These are phyloP conservation scores for Etheostoma spectabile DNA, from an alignment of 2,113 vertebrate species.

Conservation along the genomic window DNA sequence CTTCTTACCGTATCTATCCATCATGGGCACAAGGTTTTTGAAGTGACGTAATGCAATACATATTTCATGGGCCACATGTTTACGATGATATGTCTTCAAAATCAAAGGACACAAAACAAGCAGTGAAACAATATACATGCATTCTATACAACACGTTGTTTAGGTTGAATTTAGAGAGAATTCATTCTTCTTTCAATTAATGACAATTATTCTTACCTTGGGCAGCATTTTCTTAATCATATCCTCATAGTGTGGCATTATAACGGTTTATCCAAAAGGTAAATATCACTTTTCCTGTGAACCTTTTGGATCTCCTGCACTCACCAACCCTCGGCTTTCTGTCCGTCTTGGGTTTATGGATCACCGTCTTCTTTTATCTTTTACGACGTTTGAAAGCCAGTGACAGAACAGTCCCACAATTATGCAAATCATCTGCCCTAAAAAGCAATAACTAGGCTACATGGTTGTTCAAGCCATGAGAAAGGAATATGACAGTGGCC, in stretches of 20 bases:
- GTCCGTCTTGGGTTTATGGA: constrained; percentile 32
- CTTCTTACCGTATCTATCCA: constrained; percentile 90
- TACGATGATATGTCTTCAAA: constrained; percentile 88
- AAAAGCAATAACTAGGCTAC: constrained; percentile 13
- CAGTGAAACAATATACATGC: not conserved
- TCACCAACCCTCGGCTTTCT: accelerated
- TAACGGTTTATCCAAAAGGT: not conserved
- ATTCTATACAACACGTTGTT: not conserved
- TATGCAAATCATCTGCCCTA: constrained; percentile 33
- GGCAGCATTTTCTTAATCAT: constrained; percentile 90
- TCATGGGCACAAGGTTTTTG: constrained; percentile 88
- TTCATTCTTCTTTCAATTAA: accelerated
- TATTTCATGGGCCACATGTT: constrained; percentile 89
- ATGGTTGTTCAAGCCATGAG: constrained; percentile 30
- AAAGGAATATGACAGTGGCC: not conserved
- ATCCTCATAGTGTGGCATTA: constrained; percentile 80
- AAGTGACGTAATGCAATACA: constrained; percentile 85
- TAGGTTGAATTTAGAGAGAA: not conserved
- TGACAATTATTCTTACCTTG: constrained; percentile 84
- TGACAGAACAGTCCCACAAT: constrained; percentile 18
- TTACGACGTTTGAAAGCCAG: constrained; percentile 44
- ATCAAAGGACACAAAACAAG: not conserved
- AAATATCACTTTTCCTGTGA: not conserved
- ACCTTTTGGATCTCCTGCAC: not conserved
- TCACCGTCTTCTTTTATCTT: constrained; percentile 8